Conservation (phyloP, 2,888 invertebrate genomes). For the Latheticus oryzae region DNA sequence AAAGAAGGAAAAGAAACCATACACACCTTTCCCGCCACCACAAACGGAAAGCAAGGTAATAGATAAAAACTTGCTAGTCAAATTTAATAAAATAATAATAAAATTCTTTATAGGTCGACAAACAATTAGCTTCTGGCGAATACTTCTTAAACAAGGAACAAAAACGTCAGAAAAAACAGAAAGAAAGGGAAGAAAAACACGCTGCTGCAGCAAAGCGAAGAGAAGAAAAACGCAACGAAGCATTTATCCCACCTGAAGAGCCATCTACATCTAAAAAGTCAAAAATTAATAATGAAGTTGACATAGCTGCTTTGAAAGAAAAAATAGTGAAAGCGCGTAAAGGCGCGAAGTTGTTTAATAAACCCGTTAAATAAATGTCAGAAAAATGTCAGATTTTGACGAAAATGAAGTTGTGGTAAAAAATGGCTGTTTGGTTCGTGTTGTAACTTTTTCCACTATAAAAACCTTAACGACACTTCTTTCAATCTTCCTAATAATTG, state of each 20-base stretch:
- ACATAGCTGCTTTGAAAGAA: slow-evolving; percentile 79
- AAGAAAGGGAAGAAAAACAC: slow-evolving; percentile 84
- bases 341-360: slow-evolving; percentile 61
- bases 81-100: too few species aligned
- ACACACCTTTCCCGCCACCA: slow-evolving; percentile 97
- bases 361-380: slow-evolving; percentile 28
- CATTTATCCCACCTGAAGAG: slow-evolving; percentile 85
- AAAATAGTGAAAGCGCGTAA: slow-evolving; percentile 79
- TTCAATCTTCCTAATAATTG: slow-evolving; percentile 44
- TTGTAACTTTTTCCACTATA: slow-evolving; percentile 8
- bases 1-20: slow-evolving; percentile 90
- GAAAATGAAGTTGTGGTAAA: slow-evolving; percentile 8
- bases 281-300: slow-evolving; percentile 66
- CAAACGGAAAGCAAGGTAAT: slow-evolving; percentile 88
- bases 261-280: slow-evolving; percentile 51
- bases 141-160: slow-evolving; percentile 94
- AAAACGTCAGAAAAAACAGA: slow-evolving; percentile 75
- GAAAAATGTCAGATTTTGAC: slow-evolving; percentile 8
- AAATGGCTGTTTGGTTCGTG: slow-evolving; percentile 11
- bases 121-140: slow-evolving; percentile 93
- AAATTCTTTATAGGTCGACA: slow-evolving; percentile 75
- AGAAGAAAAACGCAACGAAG: slow-evolving; percentile 81
- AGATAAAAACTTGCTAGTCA: background rate
- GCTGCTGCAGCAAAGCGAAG: slow-evolving; percentile 77
- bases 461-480: slow-evolving; percentile 51